Conservation (phyloP, 2,888 invertebrate species). For the Serripes groenlandicus region DNA sequence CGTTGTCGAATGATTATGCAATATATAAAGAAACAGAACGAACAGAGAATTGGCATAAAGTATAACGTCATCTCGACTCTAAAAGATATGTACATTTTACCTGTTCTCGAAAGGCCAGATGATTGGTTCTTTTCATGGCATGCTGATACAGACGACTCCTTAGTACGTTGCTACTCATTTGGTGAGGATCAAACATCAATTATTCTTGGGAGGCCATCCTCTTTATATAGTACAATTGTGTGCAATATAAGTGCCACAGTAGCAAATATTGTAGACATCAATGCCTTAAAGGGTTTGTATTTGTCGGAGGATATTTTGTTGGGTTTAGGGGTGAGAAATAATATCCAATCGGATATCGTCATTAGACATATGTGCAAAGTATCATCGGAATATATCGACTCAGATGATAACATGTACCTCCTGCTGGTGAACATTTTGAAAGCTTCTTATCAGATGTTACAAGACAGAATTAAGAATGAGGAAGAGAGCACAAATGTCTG, state of each 20-base stretch:
- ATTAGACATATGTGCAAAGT: neutral
- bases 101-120: slow-evolving; percentile 66
- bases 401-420: slow-evolving; percentile 32
- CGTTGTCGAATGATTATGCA: slow-evolving; percentile 22
- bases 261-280: neutral
- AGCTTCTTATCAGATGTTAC: neutral
- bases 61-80: neutral
- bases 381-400: slow-evolving; percentile 9
- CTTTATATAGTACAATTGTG: slow-evolving; percentile 6
- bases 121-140: slow-evolving; percentile 72
- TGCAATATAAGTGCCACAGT: neutral
- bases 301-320: neutral
- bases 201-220: neutral
- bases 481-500: too few species aligned
- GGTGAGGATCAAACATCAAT: neutral
- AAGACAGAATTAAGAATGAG: neutral
- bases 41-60: neutral
- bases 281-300: neutral
- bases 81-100: slow-evolving; percentile 51
- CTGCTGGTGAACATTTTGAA: neutral
- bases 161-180: slow-evolving; percentile 9
- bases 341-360: neutral
- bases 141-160: slow-evolving; percentile 29
- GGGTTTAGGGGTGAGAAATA: neutral
- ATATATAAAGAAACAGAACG: slow-evolving; percentile 2